Evolutionary conservation across 2,888 invertebrate species (phyloP).

Genomic region (Trichogramma evanescens): DNA sequence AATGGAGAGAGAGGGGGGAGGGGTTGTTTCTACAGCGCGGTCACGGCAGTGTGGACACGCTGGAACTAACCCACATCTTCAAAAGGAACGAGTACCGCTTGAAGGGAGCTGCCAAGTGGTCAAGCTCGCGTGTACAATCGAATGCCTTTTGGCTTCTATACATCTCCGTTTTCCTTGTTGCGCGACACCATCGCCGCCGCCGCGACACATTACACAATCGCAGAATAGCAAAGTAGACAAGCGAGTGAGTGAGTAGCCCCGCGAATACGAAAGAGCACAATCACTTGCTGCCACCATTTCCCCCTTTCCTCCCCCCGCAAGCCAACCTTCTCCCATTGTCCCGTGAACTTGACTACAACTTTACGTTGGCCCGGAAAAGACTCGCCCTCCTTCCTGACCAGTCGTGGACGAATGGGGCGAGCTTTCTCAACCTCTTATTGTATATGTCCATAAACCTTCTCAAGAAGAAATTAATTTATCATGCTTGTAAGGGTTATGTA

Average conservation of each 20-base stretch:
- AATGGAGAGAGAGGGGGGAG: neutral
- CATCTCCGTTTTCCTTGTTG: slow-evolving; percentile 1
- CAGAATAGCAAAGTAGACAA: slow-evolving; percentile 34
- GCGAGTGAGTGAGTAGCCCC: slow-evolving; percentile 20
- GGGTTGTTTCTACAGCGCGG: slow-evolving; percentile 19
- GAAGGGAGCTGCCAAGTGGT: too few relatives aligned
- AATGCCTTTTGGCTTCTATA: too few relatives aligned
- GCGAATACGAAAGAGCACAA: too few relatives aligned
- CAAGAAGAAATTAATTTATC: too few relatives aligned
- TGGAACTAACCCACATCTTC: slow-evolving; percentile 31
- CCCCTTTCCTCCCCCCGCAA: slow-evolving; percentile 17
- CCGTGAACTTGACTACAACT: slow-evolving; percentile 44
- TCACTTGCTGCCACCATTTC: too few relatives aligned
- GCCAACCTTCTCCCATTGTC: slow-evolving; percentile 36
- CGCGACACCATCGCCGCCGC: slow-evolving; percentile 29
- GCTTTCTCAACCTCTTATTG: too few relatives aligned
- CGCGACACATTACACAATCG: slow-evolving; percentile 24
- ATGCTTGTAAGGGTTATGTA: too few relatives aligned
- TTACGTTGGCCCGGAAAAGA: slow-evolving; percentile 33
- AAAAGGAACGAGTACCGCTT: slow-evolving; percentile 39
- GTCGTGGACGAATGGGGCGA: too few relatives aligned
- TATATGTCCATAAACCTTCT: too few relatives aligned
- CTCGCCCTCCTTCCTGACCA: slow-evolving; percentile 21
- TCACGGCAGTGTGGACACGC: slow-evolving; percentile 23
- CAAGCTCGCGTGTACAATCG: too few relatives aligned